Base-by-base conservation (phyloP, 1,140 invertebrate genomes). In the Trissolcus basalis region DNA sequence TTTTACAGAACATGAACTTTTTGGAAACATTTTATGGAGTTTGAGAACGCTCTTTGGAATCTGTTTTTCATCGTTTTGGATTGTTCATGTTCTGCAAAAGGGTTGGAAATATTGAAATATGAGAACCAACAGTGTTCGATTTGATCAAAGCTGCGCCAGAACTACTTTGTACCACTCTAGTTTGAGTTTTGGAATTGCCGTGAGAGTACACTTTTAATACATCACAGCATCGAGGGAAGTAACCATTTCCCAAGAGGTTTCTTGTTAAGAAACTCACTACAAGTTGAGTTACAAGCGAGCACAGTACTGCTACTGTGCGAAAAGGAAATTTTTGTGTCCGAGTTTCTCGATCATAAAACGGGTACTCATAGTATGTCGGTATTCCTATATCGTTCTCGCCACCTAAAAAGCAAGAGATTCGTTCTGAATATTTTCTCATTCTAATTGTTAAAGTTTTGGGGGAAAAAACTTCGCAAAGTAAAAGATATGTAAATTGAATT, bases 311-410 rank as follows among this genome's bases (percentile, higher is more conserved):
- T 3, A 89, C 82, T 1, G 91, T 92, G 13, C 91, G 86, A 65
- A 92, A 91, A 6, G 91, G 91, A 77, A 92, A 92, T 61, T 88
- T 88, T 79, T 93, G 92, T 1, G 82, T 85, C 6, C 87, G 70
- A 0, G 83, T 87, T 39, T 81, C 87, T n/a, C 87, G 81, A 73
- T 91, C 87, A 81, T 90, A 93, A 61, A 85, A 90, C 1, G 92
- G 93, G 81, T 91, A 94, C 71, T 92, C 89, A 41, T 93, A 90
- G 8, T 91, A 59, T 4, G 92, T 84, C 1, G 91, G 90, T 39
- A 95, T 86, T 4, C 90, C 87, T 13, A 95, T 83, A 13, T 90
- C 87, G 27, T 87, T 86, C 80, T 95, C 94, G 3, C 94, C 94
- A 1, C 90, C 90, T 87, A 58, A 7, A 81, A 82, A 3, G n/a